phyloP scores from a whole-genome alignment of 2,113 vertebrate species.

The Gulo gulo region DNA sequence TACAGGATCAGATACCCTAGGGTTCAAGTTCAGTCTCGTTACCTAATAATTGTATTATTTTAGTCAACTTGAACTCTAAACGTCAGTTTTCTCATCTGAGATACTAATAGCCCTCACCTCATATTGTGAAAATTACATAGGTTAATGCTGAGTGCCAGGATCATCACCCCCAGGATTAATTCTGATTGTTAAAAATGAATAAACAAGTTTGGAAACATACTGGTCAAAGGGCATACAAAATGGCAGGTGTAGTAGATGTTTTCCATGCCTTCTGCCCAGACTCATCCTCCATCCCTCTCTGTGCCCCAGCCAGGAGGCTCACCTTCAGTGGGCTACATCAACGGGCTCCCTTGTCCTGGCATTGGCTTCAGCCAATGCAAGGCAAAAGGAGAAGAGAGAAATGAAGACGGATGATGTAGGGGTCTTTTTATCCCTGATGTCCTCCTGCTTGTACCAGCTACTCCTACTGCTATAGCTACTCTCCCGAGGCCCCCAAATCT shows the following conservation, averaged over 20 bases:
- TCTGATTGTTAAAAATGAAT: not conserved
- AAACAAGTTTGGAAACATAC: not conserved
- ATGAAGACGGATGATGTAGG: not conserved
- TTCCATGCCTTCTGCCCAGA: not conserved
- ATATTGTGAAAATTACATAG: not conserved
- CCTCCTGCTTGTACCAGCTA: not conserved
- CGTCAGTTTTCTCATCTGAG: not conserved
- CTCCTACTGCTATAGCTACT: not conserved
- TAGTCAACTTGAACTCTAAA: not conserved
- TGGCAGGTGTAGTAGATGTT: not conserved
- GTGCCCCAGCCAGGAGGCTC: not conserved
- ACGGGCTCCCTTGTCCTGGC: not conserved
- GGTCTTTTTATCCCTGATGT: not conserved
- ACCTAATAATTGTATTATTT: not conserved
- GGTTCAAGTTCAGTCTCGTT: not conserved
- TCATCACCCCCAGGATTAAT: not conserved
- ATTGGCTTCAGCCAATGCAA: not conserved
- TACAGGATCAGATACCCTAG: not conserved
- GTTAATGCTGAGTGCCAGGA: not conserved
- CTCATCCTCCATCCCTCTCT: not conserved
- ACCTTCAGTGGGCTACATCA: not conserved
- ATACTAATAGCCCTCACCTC: not conserved
- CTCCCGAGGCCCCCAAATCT: not conserved
- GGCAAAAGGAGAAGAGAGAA: not conserved
- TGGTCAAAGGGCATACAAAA: not conserved